Conservation (phyloP, 2,113 vertebrate genomes). For the Siniperca knerii region DNA sequence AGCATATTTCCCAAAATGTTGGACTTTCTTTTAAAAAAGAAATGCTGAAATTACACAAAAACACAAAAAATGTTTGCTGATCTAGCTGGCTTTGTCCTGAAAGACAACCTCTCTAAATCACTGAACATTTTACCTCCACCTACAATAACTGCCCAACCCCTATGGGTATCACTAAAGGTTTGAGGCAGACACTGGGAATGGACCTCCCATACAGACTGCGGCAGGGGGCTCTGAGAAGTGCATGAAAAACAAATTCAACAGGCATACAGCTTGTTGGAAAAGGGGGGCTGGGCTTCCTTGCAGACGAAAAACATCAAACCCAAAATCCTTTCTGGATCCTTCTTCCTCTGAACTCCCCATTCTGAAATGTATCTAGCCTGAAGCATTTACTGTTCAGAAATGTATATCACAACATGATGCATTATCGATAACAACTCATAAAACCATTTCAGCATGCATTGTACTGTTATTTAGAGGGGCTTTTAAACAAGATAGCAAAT, state of each 20-base stretch:
- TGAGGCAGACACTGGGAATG: slow-evolving; percentile 6
- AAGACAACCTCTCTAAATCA: not conserved
- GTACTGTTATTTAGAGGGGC: not conserved
- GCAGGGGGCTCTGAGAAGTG: slow-evolving; percentile 22
- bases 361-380: slow-evolving; percentile 10
- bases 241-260: slow-evolving; percentile 35
- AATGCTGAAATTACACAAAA: slow-evolving; percentile 32
- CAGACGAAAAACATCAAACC: slow-evolving; percentile 26
- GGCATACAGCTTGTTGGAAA: not conserved
- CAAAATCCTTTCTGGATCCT: not conserved
- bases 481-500: not conserved
- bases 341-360: slow-evolving; percentile 16
- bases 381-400: slow-evolving; percentile 15
- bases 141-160: not conserved
- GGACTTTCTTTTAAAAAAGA: not conserved
- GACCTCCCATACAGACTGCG: slow-evolving; percentile 46
- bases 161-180: not conserved
- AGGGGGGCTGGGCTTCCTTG: not conserved
- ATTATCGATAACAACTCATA: slow-evolving; percentile 3
- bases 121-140: slow-evolving; percentile 9
- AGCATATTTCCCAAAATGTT: not conserved
- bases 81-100: not conserved
- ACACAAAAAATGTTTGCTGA: not conserved
- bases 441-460: slow-evolving; percentile 4
- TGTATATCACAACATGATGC: slow-evolving; percentile 20